phyloP scores from a whole-genome alignment of 2,888 invertebrate genomes.

The Tachina fera region DNA sequence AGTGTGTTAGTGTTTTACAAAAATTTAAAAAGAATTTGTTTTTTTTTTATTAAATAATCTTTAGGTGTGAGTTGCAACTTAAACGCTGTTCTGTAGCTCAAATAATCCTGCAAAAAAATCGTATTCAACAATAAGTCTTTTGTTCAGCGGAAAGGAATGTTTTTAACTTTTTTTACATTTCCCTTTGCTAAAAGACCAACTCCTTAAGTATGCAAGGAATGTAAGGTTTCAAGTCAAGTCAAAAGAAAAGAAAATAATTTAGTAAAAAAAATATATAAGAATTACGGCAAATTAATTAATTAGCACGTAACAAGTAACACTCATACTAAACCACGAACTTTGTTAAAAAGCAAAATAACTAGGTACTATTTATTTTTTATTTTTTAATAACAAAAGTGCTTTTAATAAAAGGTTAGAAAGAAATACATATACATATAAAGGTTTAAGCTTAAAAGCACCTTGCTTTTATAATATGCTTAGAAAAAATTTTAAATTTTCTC shows the following conservation, averaged over 20 bases:
- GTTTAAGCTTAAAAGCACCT: neutral
- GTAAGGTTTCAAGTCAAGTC: neutral
- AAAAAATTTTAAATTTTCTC: neutral
- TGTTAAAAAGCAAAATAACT: neutral
- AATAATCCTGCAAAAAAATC: neutral
- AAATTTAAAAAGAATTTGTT: neutral
- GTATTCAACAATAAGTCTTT: neutral
- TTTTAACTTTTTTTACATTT: neutral
- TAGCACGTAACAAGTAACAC: neutral
- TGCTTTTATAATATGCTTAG: neutral
- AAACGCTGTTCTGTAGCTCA: neutral
- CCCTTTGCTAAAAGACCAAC: neutral
- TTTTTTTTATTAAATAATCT: no score
- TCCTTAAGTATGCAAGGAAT: neutral
- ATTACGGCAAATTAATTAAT: slow-evolving; percentile 26
- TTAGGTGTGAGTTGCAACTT: neutral
- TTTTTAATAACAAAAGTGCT: neutral
- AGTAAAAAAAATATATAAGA: neutral
- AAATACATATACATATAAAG: neutral
- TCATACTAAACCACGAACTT: neutral
- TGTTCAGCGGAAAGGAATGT: neutral
- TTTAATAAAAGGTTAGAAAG: neutral
- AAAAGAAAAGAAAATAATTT: neutral
- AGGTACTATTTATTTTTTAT: neutral
- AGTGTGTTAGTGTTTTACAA: neutral